Evolutionary conservation across 2,888 invertebrate genomes (phyloP).

Genomic region (Acleris laterana): DNA sequence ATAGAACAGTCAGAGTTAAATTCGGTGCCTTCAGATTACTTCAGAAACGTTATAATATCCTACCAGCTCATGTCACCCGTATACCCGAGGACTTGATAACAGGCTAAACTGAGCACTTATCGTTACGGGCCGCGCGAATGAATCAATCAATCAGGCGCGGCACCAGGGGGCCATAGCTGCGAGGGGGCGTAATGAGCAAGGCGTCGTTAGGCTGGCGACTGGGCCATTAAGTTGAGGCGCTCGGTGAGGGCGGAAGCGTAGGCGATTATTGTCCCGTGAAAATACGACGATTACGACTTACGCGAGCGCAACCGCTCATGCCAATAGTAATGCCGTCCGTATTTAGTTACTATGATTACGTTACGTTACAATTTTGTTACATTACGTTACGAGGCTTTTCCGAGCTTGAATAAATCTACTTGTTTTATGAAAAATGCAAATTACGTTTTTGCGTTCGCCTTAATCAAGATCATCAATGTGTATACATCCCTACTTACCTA

Average conservation of each 20-base stretch:
- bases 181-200: conserved; percentile 43
- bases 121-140: conserved; percentile 56
- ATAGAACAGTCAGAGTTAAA: background rate
- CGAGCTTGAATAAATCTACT: too few relatives aligned
- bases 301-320: too few relatives aligned
- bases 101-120: conserved; percentile 67
- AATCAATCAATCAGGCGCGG: conserved; percentile 69
- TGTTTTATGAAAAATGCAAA: too few relatives aligned
- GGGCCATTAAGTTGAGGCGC: conserved; percentile 33
- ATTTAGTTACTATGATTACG: too few relatives aligned
- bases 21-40: background rate
- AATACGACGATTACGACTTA: too few relatives aligned
- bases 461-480: too few relatives aligned
- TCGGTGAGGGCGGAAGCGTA: conserved; percentile 33
- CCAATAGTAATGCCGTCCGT: too few relatives aligned
- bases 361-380: too few relatives aligned
- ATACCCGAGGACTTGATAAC: conserved; percentile 57
- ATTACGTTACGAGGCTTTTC: too few relatives aligned
- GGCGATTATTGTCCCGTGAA: conserved; percentile 9
- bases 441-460: too few relatives aligned
- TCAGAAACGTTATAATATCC: conserved; percentile 4
- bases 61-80: conserved; percentile 32
- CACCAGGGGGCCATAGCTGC: conserved; percentile 47
- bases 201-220: conserved; percentile 37
- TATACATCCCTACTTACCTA: too few relatives aligned